A percentile compares a stretch with the other conserved stretches of the same genome.
These are phyloP conservation scores for Antennarius maculatus DNA, from an alignment of 2,797 vertebrate genomes.

Conservation along the genomic window DNA sequence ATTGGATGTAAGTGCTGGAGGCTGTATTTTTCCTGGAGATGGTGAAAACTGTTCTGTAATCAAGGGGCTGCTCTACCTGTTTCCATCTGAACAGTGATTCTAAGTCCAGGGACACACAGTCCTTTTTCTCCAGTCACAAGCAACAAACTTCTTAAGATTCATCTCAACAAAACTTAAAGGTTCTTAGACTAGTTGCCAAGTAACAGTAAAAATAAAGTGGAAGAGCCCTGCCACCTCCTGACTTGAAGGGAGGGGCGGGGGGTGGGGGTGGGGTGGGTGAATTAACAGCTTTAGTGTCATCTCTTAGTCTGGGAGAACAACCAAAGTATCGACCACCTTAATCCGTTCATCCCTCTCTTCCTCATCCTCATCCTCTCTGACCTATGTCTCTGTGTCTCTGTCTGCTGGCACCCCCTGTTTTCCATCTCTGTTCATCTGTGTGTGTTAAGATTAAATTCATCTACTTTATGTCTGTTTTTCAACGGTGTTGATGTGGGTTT, in stretches of 20 bases:
- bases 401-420: slow-evolving; percentile 53
- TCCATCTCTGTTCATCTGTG: slow-evolving; percentile 48
- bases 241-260: slow-evolving; percentile 16
- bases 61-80: too few relatives aligned
- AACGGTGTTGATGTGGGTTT: slow-evolving; percentile 16
- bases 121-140: too few relatives aligned
- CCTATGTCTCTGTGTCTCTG: slow-evolving; percentile 46
- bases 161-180: too few relatives aligned
- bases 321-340: slow-evolving; percentile 80
- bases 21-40: too few relatives aligned
- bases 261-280: slow-evolving; percentile 58
- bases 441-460: slow-evolving; percentile 58
- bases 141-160: too few relatives aligned
- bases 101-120: too few relatives aligned
- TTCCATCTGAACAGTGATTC: too few relatives aligned
- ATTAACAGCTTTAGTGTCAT: slow-evolving; percentile 85
- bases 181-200: too few relatives aligned
- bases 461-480: slow-evolving; percentile 57
- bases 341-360: slow-evolving; percentile 79
- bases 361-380: slow-evolving; percentile 62
- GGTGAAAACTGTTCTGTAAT: too few relatives aligned
- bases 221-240: too few relatives aligned
- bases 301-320: slow-evolving; percentile 79
- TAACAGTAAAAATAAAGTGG: too few relatives aligned
- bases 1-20: too few relatives aligned